Percentiles rank a stretch among this genome's conserved stretches.
These are phyloP conservation scores for Noctilio leporinus DNA, from an alignment of 2,113 vertebrate species.

Conservation along the genomic window DNA sequence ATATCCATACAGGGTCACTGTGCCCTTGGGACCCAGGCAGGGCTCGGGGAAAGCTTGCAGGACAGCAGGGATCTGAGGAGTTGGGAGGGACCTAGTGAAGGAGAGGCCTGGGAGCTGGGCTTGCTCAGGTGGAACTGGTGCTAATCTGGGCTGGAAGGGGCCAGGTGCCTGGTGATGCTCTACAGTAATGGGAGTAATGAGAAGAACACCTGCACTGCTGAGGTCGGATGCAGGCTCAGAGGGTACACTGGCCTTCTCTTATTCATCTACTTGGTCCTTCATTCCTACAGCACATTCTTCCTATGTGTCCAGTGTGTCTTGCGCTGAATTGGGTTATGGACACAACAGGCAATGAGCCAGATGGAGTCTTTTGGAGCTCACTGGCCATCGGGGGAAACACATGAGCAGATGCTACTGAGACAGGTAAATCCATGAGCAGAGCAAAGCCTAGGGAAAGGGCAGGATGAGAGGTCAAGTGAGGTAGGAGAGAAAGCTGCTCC, in stretches of 20 bases:
- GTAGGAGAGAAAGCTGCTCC: background rate
- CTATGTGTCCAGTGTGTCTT: background rate
- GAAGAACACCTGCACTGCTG: background rate
- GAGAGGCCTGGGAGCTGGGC: background rate
- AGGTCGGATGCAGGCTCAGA: background rate
- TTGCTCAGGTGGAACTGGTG: rapidly evolving
- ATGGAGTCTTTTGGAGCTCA: background rate
- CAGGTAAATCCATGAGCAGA: background rate
- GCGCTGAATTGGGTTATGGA: background rate
- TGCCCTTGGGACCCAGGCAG: background rate
- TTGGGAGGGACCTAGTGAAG: background rate
- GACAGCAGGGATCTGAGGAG: too few relatives aligned
- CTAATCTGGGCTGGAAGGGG: background rate
- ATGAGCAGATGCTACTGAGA: background rate
- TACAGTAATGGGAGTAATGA: background rate
- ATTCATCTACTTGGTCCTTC: background rate
- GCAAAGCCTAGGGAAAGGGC: background rate
- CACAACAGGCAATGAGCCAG: background rate
- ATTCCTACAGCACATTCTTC: background rate
- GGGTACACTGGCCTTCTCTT: background rate
- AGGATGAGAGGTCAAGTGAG: rapidly evolving
- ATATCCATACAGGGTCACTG: too few relatives aligned
- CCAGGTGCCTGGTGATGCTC: background rate
- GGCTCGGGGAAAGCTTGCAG: background rate
- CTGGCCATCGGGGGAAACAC: background rate